Conservation (phyloP, 2,113 vertebrate genomes). For the Paratilapia polleni region DNA sequence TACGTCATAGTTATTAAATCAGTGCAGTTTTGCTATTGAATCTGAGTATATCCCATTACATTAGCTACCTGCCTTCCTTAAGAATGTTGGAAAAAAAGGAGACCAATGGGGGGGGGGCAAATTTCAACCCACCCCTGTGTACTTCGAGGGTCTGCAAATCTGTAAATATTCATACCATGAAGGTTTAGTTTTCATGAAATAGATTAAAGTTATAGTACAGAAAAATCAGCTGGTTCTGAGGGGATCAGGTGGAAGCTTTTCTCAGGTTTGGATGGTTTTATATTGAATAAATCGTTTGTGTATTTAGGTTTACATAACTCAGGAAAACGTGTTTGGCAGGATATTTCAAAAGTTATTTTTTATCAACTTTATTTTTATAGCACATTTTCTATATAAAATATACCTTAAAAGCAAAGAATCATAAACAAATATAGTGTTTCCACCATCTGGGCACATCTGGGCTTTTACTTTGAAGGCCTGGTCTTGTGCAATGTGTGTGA, state of each 20-base stretch:
- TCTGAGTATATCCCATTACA: background rate
- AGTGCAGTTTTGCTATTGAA: background rate
- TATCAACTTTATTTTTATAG: background rate
- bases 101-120: no score
- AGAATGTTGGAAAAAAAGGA: no score
- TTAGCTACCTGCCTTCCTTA: background rate
- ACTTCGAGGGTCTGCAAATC: background rate
- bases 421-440: background rate
- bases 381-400: background rate
- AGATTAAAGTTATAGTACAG: background rate
- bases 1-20: background rate
- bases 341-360: background rate
- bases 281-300: background rate
- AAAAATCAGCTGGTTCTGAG: background rate
- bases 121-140: no score
- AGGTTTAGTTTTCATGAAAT: background rate
- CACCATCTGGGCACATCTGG: background rate
- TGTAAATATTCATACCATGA: background rate
- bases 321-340: background rate
- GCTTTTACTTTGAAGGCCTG: constrained; percentile 4
- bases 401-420: background rate
- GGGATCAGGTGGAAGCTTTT: background rate
- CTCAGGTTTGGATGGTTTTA: background rate
- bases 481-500: constrained; percentile 2
- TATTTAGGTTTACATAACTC: no score